Conservation (phyloP, 2,113 vertebrate genomes). For the Rutilus rutilus region DNA sequence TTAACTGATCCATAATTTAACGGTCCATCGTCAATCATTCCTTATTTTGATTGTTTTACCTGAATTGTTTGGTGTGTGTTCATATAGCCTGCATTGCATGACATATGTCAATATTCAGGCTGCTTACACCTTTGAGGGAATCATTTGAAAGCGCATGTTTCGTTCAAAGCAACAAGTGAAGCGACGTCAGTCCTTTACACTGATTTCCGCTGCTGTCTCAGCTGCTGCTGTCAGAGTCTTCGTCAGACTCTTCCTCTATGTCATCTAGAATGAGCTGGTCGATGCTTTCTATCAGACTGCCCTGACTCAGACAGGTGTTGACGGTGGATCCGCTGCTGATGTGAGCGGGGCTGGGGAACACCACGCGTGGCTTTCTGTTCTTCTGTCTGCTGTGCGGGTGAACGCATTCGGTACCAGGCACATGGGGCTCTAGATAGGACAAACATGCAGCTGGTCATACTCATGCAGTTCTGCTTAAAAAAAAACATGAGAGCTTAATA, state of each 20-base stretch:
- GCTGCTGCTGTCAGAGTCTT: conserved; percentile 45
- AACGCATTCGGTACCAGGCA: conserved; percentile 75
- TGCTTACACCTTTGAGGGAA: neutral
- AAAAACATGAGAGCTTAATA: neutral
- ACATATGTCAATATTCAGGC: neutral
- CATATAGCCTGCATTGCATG: neutral
- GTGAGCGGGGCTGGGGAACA: conserved; percentile 72
- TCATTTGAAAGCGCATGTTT: neutral
- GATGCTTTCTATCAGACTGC: conserved; percentile 70
- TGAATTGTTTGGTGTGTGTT: neutral
- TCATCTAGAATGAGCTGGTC: conserved; percentile 76
- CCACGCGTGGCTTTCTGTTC: conserved; percentile 72
- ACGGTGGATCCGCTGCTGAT: conserved; percentile 79
- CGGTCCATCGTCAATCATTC: neutral
- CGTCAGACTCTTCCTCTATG: conserved; percentile 56
- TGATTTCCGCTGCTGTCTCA: conserved; percentile 34
- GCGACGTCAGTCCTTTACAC: neutral
- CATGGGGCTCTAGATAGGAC: conserved; percentile 69
- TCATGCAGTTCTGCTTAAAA: neutral
- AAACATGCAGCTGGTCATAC: neutral
- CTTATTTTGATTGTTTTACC: neutral
- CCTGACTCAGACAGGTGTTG: conserved; percentile 81
- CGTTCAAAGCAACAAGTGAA: neutral
- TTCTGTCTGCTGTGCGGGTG: conserved; percentile 74
- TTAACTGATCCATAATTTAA: neutral